Evolutionary conservation across 1,140 invertebrate genomes (phyloP), one percentile per base, ranked within the genome.

Genomic region (Daktulosphaira vitifoliae): DNA sequence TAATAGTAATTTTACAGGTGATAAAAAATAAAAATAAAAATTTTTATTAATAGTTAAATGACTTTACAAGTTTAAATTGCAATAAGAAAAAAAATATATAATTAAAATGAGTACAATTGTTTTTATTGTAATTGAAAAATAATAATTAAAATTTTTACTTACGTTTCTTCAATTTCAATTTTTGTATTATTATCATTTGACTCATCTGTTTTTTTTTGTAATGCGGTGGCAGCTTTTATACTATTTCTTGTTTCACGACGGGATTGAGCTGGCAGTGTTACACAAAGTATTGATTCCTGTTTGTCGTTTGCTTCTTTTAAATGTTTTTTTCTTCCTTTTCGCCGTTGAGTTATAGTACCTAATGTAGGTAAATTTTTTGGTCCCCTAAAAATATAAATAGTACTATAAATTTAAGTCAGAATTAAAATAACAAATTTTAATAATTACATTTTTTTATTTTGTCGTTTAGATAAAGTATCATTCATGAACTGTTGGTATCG

Each of bases 391-490:
- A 38, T 11, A 59, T 20, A 5, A 3, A 29, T 13, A 23, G 1
- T 3, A 46, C 11, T 20, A 9, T 6, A 44, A 25, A 26, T 18
- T 44, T n/a, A 11, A 16, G 4, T 7, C 39, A 62, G 29, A 8
- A 37, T 18, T 18, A 8, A 20, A 20, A 33, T 46, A 48, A 29
- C 16, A 0, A 16, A 29, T 62, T 59, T 46, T 18, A 29, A 5
- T 62, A 46, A 20, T 62, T 62, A 62, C 56, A 48, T 22, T 62
- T 62, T 62, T 62, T 62, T 62, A 46, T 62, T 62, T 62, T 62
- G 56, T 9, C 56, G 56, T 62, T 62, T 62, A 20, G 56, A 29
- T 22, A 62, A 62, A 46, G 56, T 62, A 46, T 62, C 56, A 15
- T 46, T 46, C 56, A 62, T 62, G 16, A 62, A 62, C 15, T 62